These are phyloP conservation scores for Torymus texanus DNA, from an alignment of 2,888 invertebrate genomes.

Conservation along the genomic window DNA sequence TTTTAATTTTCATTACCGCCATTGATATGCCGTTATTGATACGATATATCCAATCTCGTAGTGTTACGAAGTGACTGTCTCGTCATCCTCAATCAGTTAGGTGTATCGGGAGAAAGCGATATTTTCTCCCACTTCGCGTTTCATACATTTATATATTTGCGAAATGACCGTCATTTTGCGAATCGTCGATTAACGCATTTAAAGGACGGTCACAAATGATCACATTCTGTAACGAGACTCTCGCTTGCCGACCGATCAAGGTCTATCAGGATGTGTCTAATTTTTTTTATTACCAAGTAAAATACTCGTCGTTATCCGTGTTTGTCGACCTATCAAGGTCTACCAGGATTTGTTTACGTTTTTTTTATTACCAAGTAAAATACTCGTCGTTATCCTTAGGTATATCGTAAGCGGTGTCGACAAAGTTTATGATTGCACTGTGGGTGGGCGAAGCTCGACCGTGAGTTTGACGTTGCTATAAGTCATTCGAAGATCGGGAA, in stretches of 20 bases:
- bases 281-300: too few species aligned
- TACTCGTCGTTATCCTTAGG: too few species aligned
- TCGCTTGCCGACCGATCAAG: neutral
- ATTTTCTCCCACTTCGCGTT: too few species aligned
- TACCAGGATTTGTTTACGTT: neutral
- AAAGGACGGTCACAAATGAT: too few species aligned
- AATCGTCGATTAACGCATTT: too few species aligned
- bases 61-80: neutral
- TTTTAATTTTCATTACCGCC: neutral
- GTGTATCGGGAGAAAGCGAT: too few species aligned
- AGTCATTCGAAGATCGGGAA: neutral
- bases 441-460: conserved; percentile 26
- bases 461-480: neutral
- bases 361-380: neutral
- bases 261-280: neutral
- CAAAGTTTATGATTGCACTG: conserved; percentile 27
- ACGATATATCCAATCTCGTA: conserved; percentile 18
- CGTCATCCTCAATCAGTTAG: neutral
- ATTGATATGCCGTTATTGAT: conserved; percentile 53
- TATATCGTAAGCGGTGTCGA: conserved; percentile 3
- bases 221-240: too few species aligned
- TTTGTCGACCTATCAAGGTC: conserved; percentile 18
- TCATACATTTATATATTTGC: too few species aligned
- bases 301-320: neutral
- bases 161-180: too few species aligned